These are phyloP conservation scores for Platycheirus rosarum DNA, from an alignment of 2,888 invertebrate species.

Conservation along the genomic window DNA sequence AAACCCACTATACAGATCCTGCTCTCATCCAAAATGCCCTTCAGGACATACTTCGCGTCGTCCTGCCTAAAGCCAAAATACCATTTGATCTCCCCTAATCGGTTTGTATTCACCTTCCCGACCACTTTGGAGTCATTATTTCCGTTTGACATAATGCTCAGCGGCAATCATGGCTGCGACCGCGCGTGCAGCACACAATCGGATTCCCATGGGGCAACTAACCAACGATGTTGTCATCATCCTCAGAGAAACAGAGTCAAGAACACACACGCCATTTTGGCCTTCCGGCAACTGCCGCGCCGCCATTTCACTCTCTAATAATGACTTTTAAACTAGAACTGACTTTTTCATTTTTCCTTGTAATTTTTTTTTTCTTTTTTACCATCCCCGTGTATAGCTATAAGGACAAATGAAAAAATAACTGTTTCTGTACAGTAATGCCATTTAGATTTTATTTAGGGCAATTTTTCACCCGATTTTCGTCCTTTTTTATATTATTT, in stretches of 20 bases:
- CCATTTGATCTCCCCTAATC: slow-evolving; percentile 50
- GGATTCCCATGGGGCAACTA: slow-evolving; percentile 52
- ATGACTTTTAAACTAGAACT: slow-evolving; percentile 24
- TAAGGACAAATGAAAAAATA: slow-evolving; percentile 19
- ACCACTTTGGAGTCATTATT: slow-evolving; percentile 55
- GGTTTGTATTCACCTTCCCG: slow-evolving; percentile 46
- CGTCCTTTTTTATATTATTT: slow-evolving; percentile 11
- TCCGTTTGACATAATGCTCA: slow-evolving; percentile 53
- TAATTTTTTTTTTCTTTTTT: background rate
- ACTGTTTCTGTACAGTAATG: slow-evolving; percentile 30
- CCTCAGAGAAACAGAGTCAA: slow-evolving; percentile 20
- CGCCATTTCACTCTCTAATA: background rate
- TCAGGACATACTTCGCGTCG: background rate
- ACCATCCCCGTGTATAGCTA: background rate
- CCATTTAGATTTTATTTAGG: slow-evolving; percentile 31
- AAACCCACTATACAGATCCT: background rate
- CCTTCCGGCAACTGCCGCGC: slow-evolving; percentile 9
- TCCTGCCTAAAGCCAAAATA: background rate
- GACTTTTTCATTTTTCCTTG: background rate
- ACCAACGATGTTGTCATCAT: slow-evolving; percentile 52
- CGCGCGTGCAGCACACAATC: slow-evolving; percentile 53
- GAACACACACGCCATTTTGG: slow-evolving; percentile 34
- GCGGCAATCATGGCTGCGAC: slow-evolving; percentile 27
- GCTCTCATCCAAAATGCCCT: background rate
- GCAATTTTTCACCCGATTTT: slow-evolving; percentile 34